Evolutionary conservation across 2,888 invertebrate genomes (phyloP), one percentile per base, ranked within the genome.

Genomic region (Adelognathus sp.): DNA sequence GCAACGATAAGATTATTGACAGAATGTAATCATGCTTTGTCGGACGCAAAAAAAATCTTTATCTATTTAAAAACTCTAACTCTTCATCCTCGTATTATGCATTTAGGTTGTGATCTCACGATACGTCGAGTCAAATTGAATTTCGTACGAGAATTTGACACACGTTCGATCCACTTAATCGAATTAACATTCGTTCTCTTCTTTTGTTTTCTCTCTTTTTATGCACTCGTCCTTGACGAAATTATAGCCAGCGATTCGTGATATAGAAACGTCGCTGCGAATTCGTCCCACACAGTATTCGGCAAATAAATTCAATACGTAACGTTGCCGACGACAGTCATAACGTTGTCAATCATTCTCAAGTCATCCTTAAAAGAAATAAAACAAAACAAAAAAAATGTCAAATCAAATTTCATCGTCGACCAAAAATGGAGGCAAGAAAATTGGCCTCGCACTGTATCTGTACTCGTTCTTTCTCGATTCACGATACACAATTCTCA

Each of bases 181-280:
- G 31, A 9, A 5, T 9, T 18, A 33, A 39, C 50, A 39, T 39
- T 46, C 14, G n/a, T 60, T 50, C 27, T 60, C 11, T 24, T 74
- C 21, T 52, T 9, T 31, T n/a, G n/a, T n/a, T n/a, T n/a, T n/a
- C n/a, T n/a, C n/a, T n/a, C n/a, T 16, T 52, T 44, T 73, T 54
- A 60, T 69, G 71, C 74, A 66, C 54, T 52, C 9, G 27, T 39
- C 21, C 41, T 66, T 56, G 61, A 61, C 14, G 27, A 21, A 54
- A 61, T 7, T 24, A 54, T 66, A 39, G 33, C 39, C 71, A 50
- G 75, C 75, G 75, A 79, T 75, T 79, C 71, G 66, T n/a, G 16
- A 61, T 71, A 61, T 31, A 27, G 63, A 27, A 27, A 70, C 58
- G 58, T 11, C 52, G 21, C 27, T 5, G 4, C 7, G 3, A 9